Percentiles rank a stretch among this genome's conserved stretches.
Evolutionary conservation across 2,113 vertebrate species (phyloP).

Genomic region (Silurus meridionalis): DNA sequence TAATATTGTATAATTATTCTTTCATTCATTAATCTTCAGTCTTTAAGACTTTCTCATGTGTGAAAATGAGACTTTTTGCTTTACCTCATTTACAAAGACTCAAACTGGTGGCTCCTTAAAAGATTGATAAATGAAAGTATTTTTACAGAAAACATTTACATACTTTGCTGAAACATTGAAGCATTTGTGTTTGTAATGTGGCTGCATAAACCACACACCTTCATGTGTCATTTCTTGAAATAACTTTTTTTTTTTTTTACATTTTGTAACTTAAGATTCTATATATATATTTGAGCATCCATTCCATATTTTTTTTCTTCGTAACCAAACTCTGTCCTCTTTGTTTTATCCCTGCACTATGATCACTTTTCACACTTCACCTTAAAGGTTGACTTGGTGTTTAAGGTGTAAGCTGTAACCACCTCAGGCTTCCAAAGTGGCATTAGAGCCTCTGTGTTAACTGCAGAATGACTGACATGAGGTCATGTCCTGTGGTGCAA

Average conservation of each 20-base stretch:
- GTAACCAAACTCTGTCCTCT: not conserved
- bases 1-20: not conserved
- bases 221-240: too few relatives aligned
- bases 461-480: slow-evolving; percentile 69
- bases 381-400: slow-evolving; percentile 74
- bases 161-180: too few relatives aligned
- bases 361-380: slow-evolving; percentile 82
- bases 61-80: not conserved
- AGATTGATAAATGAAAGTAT: too few relatives aligned
- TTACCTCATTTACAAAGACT: not conserved
- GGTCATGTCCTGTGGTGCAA: slow-evolving; percentile 76
- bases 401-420: slow-evolving; percentile 69
- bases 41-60: not conserved
- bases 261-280: too few relatives aligned
- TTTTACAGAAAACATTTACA: too few relatives aligned
- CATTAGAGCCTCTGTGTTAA: slow-evolving; percentile 73
- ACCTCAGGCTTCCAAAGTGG: slow-evolving; percentile 77
- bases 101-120: too few relatives aligned
- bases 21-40: not conserved
- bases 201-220: too few relatives aligned
- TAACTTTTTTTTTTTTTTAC: too few relatives aligned
- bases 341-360: slow-evolving; percentile 68
- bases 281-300: too few relatives aligned
- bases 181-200: too few relatives aligned
- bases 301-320: not conserved